Base-by-base conservation (phyloP, 2,113 vertebrate genomes). In the Colossoma macropomum region DNA sequence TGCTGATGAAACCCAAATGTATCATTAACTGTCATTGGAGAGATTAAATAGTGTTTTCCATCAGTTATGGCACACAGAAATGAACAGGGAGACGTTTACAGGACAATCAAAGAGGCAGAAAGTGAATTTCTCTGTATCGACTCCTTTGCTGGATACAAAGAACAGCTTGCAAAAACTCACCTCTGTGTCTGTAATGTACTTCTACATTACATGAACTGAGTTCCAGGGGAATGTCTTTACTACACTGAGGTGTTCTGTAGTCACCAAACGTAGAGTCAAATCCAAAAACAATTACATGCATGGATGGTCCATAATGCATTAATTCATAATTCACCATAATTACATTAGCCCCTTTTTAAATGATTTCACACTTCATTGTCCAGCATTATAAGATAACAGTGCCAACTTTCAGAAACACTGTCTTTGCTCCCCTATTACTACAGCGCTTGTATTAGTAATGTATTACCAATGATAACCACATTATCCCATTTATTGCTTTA, bases 281-380 rank as follows among this genome's bases (percentile, higher is more conserved):
- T 56, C 65, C 85, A 72, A 84, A 74, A 85, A 80, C 85, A 86
- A 86, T 86, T 86, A 84, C 81, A 86, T 74, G 85, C 81, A 77
- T 72, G 73, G 59, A 72, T 86, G 62, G 48, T 60, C 83, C 73
- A 80, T 84, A 86, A 84, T 83, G 66, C 74, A 56, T 75, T 65
- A 62, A 25, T 84, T 77, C 71, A 84, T 71, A 80, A 84, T 80
- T 73, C 50, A 77, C 70, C 63, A 73, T 83, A 76, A 86, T 77
- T 80, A 75, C 21, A 80, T 70, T 79, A 83, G 48, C 56, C 52
- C 56, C 69, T 63, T 85, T 85, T 81, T 78, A 86, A 81, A 82
- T 65, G 69, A 78, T 73, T 86, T 86, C 52, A 81, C 77, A 84
- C 66, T 84, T 78, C 81, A 69, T 77, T 86, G 60, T 83, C 63